Conservation (phyloP, 92 coral and sea anemone species). For the Isaurus tuberculatus region DNA sequence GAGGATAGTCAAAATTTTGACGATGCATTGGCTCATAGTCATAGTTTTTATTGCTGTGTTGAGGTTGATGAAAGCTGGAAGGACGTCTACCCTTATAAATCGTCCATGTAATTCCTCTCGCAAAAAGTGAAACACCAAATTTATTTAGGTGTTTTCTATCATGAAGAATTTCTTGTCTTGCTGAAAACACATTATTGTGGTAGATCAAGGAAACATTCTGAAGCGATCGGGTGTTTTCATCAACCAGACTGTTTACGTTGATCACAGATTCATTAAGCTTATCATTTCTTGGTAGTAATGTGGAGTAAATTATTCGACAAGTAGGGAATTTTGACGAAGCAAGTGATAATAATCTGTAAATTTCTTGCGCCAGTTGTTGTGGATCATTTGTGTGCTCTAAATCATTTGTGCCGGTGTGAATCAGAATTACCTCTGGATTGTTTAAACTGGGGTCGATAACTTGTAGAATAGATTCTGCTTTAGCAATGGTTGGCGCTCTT, state of each 20-base stretch:
- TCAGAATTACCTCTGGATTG: background rate
- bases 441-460: background rate
- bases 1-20: background rate
- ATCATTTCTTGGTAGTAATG: background rate
- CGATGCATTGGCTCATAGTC: too few species aligned
- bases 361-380: constrained; percentile 6
- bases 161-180: background rate
- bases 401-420: constrained; percentile 3
- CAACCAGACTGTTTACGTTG: background rate
- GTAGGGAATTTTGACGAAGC: background rate
- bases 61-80: background rate
- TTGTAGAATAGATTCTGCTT: background rate
- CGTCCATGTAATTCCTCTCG: background rate
- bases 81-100: background rate
- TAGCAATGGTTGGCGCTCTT: background rate
- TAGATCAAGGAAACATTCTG: background rate
- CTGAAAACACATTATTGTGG: constrained; percentile 1
- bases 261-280: background rate
- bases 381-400: background rate
- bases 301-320: background rate
- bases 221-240: background rate
- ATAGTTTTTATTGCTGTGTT: too few species aligned
- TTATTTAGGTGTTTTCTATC: background rate
- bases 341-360: background rate
- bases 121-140: background rate